These are phyloP conservation scores for Lytechinus pictus DNA, from an alignment of 35 echinoderm and acorn worm genomes.

Conservation along the genomic window DNA sequence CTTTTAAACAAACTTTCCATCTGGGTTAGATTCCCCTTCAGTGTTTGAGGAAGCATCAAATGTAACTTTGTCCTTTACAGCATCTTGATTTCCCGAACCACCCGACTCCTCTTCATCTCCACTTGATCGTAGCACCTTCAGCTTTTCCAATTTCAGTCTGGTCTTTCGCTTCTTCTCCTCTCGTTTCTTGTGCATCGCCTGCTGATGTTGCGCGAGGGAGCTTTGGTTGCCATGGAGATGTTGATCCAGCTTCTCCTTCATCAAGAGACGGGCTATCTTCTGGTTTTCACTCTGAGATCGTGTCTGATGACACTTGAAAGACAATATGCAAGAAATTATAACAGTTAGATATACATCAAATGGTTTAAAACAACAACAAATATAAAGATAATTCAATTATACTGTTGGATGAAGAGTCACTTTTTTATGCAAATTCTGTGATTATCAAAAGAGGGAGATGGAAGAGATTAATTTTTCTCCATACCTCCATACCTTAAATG, in stretches of 20 bases:
- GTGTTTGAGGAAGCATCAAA: background rate
- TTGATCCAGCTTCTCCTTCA: conserved; percentile 88
- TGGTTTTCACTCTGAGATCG: conserved; percentile 87
- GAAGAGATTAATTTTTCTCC: too few relatives aligned
- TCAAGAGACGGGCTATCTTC: conserved; percentile 81
- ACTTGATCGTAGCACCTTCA: conserved; percentile 71
- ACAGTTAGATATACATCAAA: background rate
- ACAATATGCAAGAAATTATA: background rate
- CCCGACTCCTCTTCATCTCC: conserved; percentile 37
- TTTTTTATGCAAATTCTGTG: background rate
- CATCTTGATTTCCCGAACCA: background rate
- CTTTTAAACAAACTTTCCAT: too few relatives aligned
- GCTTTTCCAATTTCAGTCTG: conserved; percentile 82
- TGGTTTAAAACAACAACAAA: background rate
- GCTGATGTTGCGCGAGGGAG: conserved; percentile 59
- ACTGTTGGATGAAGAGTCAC: background rate
- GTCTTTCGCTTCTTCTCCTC: conserved; percentile 85
- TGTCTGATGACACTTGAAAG: conserved; percentile 92
- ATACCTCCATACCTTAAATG: too few relatives aligned
- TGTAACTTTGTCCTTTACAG: background rate
- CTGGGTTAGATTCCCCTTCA: too few relatives aligned
- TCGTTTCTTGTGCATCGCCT: conserved; percentile 68
- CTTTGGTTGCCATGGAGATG: conserved; percentile 86
- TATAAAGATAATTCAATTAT: background rate
- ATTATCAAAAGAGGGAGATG: background rate